These are phyloP conservation scores for Microtus obscurus DNA, from an alignment of 2,797 vertebrate species.

Conservation along the genomic window DNA sequence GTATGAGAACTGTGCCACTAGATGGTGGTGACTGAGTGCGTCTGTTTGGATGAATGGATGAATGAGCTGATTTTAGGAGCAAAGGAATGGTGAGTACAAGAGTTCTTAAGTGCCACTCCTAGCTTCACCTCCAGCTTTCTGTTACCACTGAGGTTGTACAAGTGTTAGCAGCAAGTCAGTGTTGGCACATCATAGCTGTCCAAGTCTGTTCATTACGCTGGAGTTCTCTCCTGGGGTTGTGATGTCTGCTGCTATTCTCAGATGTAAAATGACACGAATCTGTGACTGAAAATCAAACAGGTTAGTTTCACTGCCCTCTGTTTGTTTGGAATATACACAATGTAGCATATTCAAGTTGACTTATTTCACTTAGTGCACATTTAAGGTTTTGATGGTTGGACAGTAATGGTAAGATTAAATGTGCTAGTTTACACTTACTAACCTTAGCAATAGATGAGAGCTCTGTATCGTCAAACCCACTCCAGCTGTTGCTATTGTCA, in stretches of 20 bases:
- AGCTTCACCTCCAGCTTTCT: neutral
- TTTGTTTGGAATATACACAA: neutral
- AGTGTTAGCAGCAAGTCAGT: neutral
- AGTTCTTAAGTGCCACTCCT: neutral
- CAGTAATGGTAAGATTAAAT: neutral
- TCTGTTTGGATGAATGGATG: neutral
- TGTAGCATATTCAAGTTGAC: neutral
- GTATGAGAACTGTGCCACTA: slow-evolving; percentile 17
- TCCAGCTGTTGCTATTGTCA: neutral
- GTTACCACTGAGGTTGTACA: neutral
- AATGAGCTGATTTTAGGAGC: neutral
- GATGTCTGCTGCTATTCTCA: neutral
- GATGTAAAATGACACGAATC: neutral
- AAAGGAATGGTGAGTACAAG: neutral
- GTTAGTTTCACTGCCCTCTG: slow-evolving; percentile 21
- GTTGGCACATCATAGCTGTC: neutral
- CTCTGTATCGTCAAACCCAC: neutral
- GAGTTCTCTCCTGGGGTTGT: neutral
- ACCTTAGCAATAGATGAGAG: neutral
- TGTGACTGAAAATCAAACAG: neutral
- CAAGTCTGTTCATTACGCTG: neutral
- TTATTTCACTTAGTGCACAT: neutral
- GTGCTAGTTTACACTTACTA: neutral
- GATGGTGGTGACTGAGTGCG: neutral
- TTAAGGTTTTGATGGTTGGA: neutral